Evolutionary conservation across 2,113 vertebrate genomes (phyloP).

Genomic region (Alces alces): DNA sequence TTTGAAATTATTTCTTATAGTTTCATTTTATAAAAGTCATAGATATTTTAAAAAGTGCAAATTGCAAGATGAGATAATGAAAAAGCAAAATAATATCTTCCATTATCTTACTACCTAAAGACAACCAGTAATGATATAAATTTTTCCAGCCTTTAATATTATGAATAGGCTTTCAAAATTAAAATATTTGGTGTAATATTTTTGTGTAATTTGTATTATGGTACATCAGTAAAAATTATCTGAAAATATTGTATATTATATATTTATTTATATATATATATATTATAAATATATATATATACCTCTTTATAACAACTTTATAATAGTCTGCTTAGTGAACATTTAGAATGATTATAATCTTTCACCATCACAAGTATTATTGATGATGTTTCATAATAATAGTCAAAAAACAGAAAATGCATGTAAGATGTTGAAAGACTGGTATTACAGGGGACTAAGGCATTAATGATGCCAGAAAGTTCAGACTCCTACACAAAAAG

Average conservation of each 20-base stretch:
- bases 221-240: neutral
- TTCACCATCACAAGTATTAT: neutral
- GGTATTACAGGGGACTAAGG: neutral
- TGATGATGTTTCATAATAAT: neutral
- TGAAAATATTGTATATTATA: neutral
- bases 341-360: neutral
- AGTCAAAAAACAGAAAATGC: neutral
- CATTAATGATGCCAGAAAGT: neutral
- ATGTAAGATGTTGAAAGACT: neutral
- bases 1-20: neutral
- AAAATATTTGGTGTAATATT: neutral
- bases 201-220: neutral
- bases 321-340: neutral
- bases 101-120: neutral
- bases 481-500: neutral
- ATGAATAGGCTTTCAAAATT: neutral
- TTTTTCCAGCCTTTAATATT: neutral
- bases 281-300: neutral
- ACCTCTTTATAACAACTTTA: neutral
- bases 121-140: neutral
- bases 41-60: neutral
- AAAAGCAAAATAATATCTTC: neutral
- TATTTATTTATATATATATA: neutral
- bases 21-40: neutral
- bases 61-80: neutral